phyloP scores from a whole-genome alignment of 2,888 invertebrate genomes.

The Steinernema carpocapsae region DNA sequence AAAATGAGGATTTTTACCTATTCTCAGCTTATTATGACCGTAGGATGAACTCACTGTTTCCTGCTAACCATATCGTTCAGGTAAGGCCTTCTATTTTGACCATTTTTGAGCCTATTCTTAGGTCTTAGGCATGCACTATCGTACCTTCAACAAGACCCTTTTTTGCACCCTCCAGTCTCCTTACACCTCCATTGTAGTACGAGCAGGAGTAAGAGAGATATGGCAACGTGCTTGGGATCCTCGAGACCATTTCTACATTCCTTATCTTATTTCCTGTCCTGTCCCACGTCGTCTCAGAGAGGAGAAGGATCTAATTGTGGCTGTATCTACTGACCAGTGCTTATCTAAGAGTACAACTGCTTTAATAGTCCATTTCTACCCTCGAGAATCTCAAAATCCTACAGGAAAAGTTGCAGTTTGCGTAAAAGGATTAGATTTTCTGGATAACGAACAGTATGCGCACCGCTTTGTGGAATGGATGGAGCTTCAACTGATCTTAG shows the following conservation, averaged over 20 bases:
- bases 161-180: constrained; percentile 22
- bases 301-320: constrained; percentile 7
- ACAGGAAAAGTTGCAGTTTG: constrained; percentile 75
- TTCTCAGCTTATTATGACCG: constrained; percentile 64
- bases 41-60: constrained; percentile 56
- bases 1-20: constrained; percentile 47
- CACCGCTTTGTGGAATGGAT: constrained; percentile 84
- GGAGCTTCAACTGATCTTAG: constrained; percentile 82
- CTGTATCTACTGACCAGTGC: constrained; percentile 24
- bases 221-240: constrained; percentile 69
- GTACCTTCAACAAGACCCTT: constrained; percentile 34
- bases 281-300: constrained; percentile 46
- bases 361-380: constrained; percentile 1
- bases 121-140: constrained; percentile 51
- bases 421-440: constrained; percentile 86
- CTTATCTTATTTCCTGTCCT: constrained; percentile 60
- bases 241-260: constrained; percentile 47
- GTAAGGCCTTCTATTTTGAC: constrained; percentile 33
- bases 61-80: constrained; percentile 50
- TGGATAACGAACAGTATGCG: constrained; percentile 71
- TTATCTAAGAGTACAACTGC: not conserved
- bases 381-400: constrained; percentile 14
- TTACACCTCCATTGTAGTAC: constrained; percentile 42
- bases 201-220: constrained; percentile 60
- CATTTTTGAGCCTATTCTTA: constrained; percentile 21